Evolutionary conservation across 2,797 vertebrate genomes (phyloP), one percentile per base, ranked within the genome.

Genomic region (Enteromius viviparus): DNA sequence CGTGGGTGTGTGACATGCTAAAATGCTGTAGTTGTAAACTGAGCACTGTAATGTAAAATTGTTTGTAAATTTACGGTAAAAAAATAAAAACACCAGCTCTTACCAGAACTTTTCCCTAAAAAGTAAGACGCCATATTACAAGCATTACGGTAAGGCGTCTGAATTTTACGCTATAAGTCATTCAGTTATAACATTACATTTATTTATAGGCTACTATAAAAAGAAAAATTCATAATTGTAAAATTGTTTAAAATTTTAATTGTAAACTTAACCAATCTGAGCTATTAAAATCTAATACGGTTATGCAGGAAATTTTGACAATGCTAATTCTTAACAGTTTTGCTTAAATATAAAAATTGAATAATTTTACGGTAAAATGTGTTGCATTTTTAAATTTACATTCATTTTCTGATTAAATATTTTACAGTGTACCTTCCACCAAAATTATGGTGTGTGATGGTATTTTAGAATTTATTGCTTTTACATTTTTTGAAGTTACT

Each of bases 1-100:
- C 62, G 70, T 53, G 60, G n/a, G 34, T 65, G 62, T 66, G 32
- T 68, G 49, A 58, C 29, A 29, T 64, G 29, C 17, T 74, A 34
- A n/a, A 76, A 69, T 58, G 11, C 21, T 32, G 58, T 55, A 12
- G 14, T 76, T 76, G 6, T 32, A 42, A 40, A 34, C 6, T 66
- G 68, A 49, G 26, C 21, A 10, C 14, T 6, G n/a, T 23, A 26
- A 17, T 58, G 1, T 40, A 26, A 60, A 26, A 42, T 1, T 42
- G 14, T 60, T 76, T 26, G 53, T 29, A 42, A 19, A 60, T 60
- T 23, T 15, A n/a, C 14, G 6, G 49, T n/a, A 37, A 76, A 42
- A 40, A 9, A 40, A 40, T 9, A 1, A 3, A 76, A 58, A 26
- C 23, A 14, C 74, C 53, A 42, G 53, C 21, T 23, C 6, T 26